phyloP scores from a whole-genome alignment of 64 coral and sea anemone species.

The Stichodactyla helianthus region DNA sequence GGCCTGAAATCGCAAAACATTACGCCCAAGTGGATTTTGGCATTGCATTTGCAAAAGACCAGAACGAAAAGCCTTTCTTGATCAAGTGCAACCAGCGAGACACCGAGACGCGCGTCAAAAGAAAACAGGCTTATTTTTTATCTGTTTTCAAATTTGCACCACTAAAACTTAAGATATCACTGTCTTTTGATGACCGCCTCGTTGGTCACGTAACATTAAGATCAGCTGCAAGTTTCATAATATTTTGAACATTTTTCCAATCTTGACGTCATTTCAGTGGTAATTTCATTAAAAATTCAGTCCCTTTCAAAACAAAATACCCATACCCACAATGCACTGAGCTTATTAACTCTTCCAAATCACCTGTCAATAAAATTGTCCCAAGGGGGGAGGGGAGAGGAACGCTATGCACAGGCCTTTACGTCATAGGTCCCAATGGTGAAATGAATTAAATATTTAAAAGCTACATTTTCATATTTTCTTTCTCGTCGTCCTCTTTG shows the following conservation, averaged over 20 bases:
- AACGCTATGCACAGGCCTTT: not conserved
- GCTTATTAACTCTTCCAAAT: not conserved
- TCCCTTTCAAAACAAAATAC: not conserved
- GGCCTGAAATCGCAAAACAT: too few species aligned
- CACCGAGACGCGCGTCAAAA: too few species aligned
- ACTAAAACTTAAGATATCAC: too few species aligned
- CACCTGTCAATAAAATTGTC: not conserved
- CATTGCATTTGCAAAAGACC: too few species aligned
- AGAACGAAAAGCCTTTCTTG: too few species aligned
- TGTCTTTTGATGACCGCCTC: too few species aligned
- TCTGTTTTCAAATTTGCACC: too few species aligned
- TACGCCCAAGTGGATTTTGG: too few species aligned
- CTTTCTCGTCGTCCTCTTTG: conserved; percentile 34
- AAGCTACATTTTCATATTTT: not conserved
- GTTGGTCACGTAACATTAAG: too few species aligned
- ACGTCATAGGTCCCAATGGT: not conserved
- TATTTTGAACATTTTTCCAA: not conserved
- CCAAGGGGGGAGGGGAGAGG: not conserved
- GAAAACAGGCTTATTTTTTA: too few species aligned
- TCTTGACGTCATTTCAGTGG: not conserved
- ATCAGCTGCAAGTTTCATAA: not conserved
- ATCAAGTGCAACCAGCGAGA: too few species aligned
- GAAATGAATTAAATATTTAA: not conserved
- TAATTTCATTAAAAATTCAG: too few species aligned
- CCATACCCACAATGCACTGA: not conserved